phyloP scores from a whole-genome alignment of 2,888 invertebrate genomes.

The Eretmocerus hayati region DNA sequence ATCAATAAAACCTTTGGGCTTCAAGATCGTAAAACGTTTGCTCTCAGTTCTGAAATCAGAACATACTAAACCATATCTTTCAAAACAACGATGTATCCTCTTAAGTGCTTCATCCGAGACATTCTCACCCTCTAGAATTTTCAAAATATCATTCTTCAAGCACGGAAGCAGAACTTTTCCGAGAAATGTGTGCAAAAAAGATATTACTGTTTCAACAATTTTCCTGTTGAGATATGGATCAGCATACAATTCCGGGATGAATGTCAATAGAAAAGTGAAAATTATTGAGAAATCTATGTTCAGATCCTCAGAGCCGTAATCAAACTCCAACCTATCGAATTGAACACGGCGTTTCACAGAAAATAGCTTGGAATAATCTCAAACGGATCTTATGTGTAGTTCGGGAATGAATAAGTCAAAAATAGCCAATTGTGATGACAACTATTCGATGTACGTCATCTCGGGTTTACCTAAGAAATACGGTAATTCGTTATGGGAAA shows the following conservation, averaged over 20 bases:
- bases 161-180: background rate
- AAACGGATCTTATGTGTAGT: no score
- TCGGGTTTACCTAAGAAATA: no score
- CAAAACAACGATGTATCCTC: background rate
- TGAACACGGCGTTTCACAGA: no score
- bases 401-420: no score
- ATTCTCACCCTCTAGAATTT: background rate
- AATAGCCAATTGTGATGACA: no score
- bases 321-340: no score
- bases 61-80: background rate
- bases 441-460: no score
- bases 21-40: background rate
- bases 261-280: background rate
- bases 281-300: background rate
- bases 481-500: no score
- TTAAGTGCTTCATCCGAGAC: background rate
- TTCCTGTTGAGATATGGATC: background rate
- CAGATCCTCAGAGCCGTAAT: no score
- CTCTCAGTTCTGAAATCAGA: background rate
- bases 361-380: no score
- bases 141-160: background rate
- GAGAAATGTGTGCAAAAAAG: background rate
- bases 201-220: background rate
- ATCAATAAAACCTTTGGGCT: background rate
- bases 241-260: conserved; percentile 1